A percentile compares a stretch with the other conserved stretches of the same genome.
Evolutionary conservation across 2,888 invertebrate genomes (phyloP).

Genomic region (Latrodectus elegans): DNA sequence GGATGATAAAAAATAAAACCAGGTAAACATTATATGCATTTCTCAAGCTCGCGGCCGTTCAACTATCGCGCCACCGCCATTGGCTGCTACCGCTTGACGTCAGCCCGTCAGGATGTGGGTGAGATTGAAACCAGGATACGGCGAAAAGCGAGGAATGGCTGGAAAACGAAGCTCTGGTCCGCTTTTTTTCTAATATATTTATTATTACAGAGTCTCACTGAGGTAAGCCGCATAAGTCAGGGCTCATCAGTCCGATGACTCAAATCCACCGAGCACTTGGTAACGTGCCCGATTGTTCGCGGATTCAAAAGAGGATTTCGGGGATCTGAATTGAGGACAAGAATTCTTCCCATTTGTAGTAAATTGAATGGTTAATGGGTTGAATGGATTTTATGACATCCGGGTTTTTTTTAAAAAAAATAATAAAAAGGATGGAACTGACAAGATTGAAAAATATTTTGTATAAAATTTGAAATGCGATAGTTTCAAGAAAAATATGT

Average conservation of each 20-base stretch:
- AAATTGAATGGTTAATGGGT: too few relatives aligned
- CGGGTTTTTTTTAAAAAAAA: too few relatives aligned
- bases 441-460: too few relatives aligned
- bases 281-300: constrained; percentile 18
- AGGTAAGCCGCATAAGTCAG: neutral
- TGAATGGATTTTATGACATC: too few relatives aligned
- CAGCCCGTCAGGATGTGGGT: constrained; percentile 57
- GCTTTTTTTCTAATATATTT: constrained; percentile 6
- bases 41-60: constrained; percentile 27
- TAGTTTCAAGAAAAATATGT: too few relatives aligned
- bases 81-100: constrained; percentile 52
- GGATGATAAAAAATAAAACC: neutral
- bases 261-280: neutral
- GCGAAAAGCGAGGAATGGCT: constrained; percentile 53
- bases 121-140: constrained; percentile 59
- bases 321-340: constrained; percentile 1
- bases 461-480: too few relatives aligned
- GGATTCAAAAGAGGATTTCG: constrained; percentile 43
- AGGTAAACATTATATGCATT: neutral
- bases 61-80: constrained; percentile 32
- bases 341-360: neutral
- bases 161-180: constrained; percentile 23
- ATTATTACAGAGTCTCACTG: neutral
- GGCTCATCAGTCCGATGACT: constrained; percentile 12
- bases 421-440: too few relatives aligned